These are phyloP conservation scores for Hirudo medicinalis DNA, from an alignment of 1,140 invertebrate genomes.

Conservation along the genomic window DNA sequence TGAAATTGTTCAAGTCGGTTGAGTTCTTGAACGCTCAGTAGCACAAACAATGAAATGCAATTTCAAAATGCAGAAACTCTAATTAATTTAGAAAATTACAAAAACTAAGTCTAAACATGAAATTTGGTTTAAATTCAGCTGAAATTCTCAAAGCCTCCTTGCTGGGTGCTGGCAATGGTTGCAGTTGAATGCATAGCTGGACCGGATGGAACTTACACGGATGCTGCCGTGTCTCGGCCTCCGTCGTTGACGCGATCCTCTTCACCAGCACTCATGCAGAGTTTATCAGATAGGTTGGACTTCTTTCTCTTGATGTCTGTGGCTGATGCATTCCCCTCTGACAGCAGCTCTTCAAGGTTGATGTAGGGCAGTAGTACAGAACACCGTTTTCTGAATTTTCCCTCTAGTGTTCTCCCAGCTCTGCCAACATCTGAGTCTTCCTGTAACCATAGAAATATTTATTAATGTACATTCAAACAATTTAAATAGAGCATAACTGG, in stretches of 20 bases:
- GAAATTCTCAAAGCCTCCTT: no score
- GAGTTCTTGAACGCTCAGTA: neutral
- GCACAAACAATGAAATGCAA: neutral
- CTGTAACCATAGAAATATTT: slow-evolving; percentile 1
- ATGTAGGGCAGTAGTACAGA: neutral
- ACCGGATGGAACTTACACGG: neutral
- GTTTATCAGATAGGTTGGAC: neutral
- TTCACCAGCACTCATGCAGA: slow-evolving; percentile 1
- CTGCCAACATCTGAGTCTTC: neutral
- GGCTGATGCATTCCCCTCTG: neutral
- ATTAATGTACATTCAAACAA: neutral
- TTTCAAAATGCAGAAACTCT: neutral
- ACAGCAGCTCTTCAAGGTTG: neutral
- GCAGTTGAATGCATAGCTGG: no score
- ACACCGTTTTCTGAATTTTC: neutral
- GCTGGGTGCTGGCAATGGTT: no score
- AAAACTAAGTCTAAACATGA: no score
- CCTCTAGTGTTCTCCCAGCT: neutral
- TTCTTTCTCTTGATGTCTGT: neutral
- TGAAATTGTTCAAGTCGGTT: neutral
- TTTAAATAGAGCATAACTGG: neutral
- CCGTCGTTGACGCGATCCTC: neutral
- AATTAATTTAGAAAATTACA: neutral
- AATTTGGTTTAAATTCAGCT: no score
- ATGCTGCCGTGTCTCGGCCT: neutral